Evolutionary conservation across 2,113 vertebrate species (phyloP), one percentile per base, ranked within the genome.

Genomic region (Vidua macroura): DNA sequence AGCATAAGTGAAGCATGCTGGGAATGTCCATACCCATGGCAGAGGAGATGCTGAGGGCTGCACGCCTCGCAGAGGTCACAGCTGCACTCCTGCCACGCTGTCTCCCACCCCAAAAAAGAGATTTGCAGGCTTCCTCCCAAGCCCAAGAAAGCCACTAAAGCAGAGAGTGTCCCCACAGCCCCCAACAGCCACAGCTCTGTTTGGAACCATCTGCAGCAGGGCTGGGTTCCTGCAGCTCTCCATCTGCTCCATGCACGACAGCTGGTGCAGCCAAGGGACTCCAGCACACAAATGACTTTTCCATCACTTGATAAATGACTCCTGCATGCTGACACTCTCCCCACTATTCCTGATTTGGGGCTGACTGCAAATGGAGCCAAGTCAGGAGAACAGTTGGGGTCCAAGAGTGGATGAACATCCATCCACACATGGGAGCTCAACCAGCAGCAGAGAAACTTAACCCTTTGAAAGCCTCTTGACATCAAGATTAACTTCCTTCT

Each of bases 11-110:
- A 76, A 1, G 37, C 0, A 0, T 4, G 13, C 76, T 56, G 35
- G 41, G 10, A 56, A 49, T 3, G 15, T 7, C 55, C n/a, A 15
- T 4, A 30, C 7, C 53, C 28, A 1, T 1, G 15, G 62, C 66
- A 70, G 55, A 62, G 72, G 19, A 77, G 64, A 35, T 11, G 13
- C 59, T 2, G 0, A 83, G 79, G 59, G 39, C n/a, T 86, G 63
- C 11, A 15, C 0, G 0, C 24, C 68, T 1, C 0, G 15, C 59
- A 88, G 83, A 92, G 67, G 39, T 59, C 83, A 68, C 0, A 0
- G 30, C 73, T 55, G 80, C 33, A 11, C 62, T 93, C 52, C 68
- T 86, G 24, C 37, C 33, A 30, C 3, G 2, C 44, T 6, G 1
- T 3, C 43, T 52, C 72, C 27, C 48, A 33, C 31, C 31, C 55